Conservation (phyloP, 2,113 vertebrate genomes). For the Oplegnathus fasciatus region DNA sequence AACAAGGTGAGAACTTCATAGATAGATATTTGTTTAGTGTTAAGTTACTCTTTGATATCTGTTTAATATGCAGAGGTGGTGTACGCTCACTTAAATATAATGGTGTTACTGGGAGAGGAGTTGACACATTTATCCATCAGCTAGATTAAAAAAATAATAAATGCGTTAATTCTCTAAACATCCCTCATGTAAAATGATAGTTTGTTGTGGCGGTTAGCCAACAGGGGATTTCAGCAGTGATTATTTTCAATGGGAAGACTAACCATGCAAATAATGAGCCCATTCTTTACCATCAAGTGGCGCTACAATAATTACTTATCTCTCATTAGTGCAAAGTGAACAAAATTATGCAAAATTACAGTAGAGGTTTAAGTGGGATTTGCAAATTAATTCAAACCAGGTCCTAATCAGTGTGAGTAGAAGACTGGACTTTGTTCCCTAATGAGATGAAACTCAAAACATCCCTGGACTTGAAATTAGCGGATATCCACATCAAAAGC, state of each 20-base stretch:
- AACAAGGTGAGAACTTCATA: neutral
- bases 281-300: constrained; percentile 19
- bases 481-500: constrained; percentile 65
- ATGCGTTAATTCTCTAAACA: constrained; percentile 11
- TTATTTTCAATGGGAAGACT: constrained; percentile 23
- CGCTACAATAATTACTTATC: constrained; percentile 15
- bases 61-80: neutral
- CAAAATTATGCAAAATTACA: constrained; percentile 34
- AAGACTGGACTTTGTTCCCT: constrained; percentile 56
- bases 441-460: constrained; percentile 66
- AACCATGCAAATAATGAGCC: constrained; percentile 41
- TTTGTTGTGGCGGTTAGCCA: constrained; percentile 22
- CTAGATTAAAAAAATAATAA: neutral
- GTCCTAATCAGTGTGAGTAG: constrained; percentile 47
- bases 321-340: constrained; percentile 31
- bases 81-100: neutral
- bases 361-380: constrained; percentile 44
- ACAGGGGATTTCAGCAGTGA: neutral
- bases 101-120: neutral
- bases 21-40: neutral
- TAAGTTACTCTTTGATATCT: neutral
- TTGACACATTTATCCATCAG: constrained; percentile 19
- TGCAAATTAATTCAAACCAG: constrained; percentile 55
- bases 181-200: neutral
- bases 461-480: constrained; percentile 61